phyloP scores from a whole-genome alignment of 1,140 invertebrate species.

The Ceratina japonica region DNA sequence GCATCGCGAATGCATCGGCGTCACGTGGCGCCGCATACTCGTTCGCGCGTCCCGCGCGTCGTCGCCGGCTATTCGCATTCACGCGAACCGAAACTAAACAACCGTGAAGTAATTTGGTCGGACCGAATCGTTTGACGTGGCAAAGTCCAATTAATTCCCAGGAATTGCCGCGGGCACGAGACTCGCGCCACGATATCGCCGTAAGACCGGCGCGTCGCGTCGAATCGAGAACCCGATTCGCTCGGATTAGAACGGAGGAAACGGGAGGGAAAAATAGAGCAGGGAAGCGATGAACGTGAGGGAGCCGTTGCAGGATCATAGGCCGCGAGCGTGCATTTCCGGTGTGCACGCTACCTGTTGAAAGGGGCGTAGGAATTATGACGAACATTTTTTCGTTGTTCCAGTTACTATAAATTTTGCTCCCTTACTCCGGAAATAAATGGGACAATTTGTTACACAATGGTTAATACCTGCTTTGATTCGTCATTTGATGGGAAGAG shows the following conservation, averaged over 20 bases:
- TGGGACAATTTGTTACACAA: too few relatives aligned
- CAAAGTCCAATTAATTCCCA: slow-evolving; percentile 63
- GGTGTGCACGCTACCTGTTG: slow-evolving; percentile 16
- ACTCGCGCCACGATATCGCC: slow-evolving; percentile 35
- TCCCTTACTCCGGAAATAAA: too few relatives aligned
- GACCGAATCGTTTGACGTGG: slow-evolving; percentile 62
- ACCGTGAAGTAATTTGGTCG: slow-evolving; percentile 60
- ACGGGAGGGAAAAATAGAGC: too few relatives aligned
- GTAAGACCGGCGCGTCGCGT: slow-evolving; percentile 32
- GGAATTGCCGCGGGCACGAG: slow-evolving; percentile 41
- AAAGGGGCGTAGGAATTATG: neutral
- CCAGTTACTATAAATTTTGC: neutral
- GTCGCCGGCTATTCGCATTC: slow-evolving; percentile 34
- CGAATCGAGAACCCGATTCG: slow-evolving; percentile 16
- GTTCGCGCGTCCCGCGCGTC: neutral
- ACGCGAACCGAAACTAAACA: slow-evolving; percentile 63
- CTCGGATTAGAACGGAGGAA: neutral
- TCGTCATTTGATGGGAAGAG: too few relatives aligned
- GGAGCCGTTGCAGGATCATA: neutral
- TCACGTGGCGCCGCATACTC: slow-evolving; percentile 23
- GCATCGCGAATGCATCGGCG: slow-evolving; percentile 9
- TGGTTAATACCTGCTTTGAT: too few relatives aligned
- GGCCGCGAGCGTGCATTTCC: neutral
- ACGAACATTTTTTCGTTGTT: slow-evolving; percentile 1
- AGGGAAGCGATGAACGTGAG: neutral